phyloP scores from a whole-genome alignment of 37 sponge, comb jelly and placozoan genomes.

The Lycopodina hypogea region DNA sequence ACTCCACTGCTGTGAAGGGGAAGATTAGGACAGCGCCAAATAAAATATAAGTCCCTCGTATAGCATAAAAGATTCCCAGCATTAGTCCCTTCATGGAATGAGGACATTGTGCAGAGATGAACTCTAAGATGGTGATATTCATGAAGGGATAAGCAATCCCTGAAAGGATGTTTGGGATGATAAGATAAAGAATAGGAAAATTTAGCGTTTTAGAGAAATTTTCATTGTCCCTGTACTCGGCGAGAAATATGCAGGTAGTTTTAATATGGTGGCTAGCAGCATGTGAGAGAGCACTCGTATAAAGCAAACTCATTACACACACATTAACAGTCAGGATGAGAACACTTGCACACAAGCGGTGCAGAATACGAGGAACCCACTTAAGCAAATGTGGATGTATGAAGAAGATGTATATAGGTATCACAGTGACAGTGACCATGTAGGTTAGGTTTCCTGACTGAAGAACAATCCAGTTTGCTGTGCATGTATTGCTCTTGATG shows the following conservation, averaged over 20 bases:
- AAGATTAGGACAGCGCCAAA: background rate
- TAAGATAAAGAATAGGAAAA: background rate
- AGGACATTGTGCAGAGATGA: constrained; percentile 8
- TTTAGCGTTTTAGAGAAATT: background rate
- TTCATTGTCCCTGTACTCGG: background rate
- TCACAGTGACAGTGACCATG: background rate
- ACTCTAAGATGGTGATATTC: background rate
- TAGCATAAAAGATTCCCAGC: background rate
- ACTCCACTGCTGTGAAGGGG: background rate
- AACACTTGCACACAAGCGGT: background rate
- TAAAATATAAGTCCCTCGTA: background rate
- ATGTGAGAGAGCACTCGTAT: background rate
- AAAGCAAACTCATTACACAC: background rate
- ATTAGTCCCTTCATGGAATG: constrained; percentile 8
- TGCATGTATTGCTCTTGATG: background rate
- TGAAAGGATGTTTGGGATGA: background rate
- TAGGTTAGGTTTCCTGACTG: background rate
- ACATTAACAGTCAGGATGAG: background rate
- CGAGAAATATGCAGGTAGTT: background rate
- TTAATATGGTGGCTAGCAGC: background rate
- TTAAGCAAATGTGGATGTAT: background rate
- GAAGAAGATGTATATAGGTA: constrained; percentile 5
- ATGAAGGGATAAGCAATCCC: background rate
- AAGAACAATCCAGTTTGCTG: background rate
- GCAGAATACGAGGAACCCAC: background rate